Evolutionary conservation across 2,888 invertebrate genomes (phyloP).

Genomic region (Hedya salicella): DNA sequence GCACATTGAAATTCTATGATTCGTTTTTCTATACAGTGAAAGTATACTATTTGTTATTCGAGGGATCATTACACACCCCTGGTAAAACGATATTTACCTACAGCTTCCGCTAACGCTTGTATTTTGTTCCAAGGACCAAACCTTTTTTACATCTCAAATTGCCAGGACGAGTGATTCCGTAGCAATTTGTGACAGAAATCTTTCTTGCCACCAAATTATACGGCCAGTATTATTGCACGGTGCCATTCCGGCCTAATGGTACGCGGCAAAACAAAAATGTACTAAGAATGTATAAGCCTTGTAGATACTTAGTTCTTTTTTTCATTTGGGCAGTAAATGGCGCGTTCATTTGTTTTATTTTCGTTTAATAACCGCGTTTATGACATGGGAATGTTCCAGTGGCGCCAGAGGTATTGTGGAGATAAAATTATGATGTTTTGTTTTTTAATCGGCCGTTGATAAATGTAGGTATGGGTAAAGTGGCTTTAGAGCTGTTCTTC

Average conservation of each 20-base stretch:
- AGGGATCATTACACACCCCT: too few relatives aligned
- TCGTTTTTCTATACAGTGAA: too few relatives aligned
- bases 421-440: constrained; percentile 20
- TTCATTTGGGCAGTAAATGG: not conserved
- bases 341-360: constrained; percentile 25
- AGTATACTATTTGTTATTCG: too few relatives aligned
- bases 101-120: constrained; percentile 29
- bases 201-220: constrained; percentile 69
- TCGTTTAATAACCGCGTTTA: constrained; percentile 32
- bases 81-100: too few relatives aligned
- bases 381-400: constrained; percentile 23
- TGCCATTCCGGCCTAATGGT: constrained; percentile 36
- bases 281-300: constrained; percentile 1
- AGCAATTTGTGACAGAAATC: constrained; percentile 61
- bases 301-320: constrained; percentile 11
- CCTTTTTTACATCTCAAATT: constrained; percentile 58
- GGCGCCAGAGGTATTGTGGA: constrained; percentile 34
- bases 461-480: not conserved
- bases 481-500: constrained; percentile 1
- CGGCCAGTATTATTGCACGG: constrained; percentile 44
- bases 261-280: constrained; percentile 4
- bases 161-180: constrained; percentile 55
- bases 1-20: too few relatives aligned
- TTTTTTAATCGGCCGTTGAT: constrained; percentile 1
- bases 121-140: constrained; percentile 47